Evolutionary conservation across 2,888 invertebrate genomes (phyloP).

Genomic region (Dermolepida albohirtum): DNA sequence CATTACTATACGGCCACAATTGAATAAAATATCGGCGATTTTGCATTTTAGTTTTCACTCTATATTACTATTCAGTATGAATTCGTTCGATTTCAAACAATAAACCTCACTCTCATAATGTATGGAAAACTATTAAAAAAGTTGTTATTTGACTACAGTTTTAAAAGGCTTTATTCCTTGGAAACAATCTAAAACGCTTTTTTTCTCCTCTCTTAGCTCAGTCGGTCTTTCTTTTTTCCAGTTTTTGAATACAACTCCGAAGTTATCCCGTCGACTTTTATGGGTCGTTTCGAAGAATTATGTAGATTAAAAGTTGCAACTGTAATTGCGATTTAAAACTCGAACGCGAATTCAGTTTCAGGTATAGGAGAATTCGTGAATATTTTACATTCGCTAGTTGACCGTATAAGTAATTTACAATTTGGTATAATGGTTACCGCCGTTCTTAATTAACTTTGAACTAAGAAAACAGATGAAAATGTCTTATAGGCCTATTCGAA

Average conservation of each 20-base stretch:
- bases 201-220: constrained; percentile 43
- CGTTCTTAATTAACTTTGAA: too few species aligned
- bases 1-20: too few species aligned
- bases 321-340: constrained; percentile 61
- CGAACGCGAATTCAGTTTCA: constrained; percentile 49
- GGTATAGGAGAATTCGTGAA: constrained; percentile 47
- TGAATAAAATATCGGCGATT: too few species aligned
- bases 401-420: constrained; percentile 27
- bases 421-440: constrained; percentile 5
- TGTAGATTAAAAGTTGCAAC: constrained; percentile 61
- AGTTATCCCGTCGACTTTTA: constrained; percentile 55
- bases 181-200: constrained; percentile 48
- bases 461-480: too few species aligned
- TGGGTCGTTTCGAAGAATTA: constrained; percentile 57
- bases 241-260: constrained; percentile 51
- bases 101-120: constrained; percentile 19
- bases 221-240: constrained; percentile 46
- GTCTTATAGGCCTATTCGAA: too few species aligned
- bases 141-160: constrained; percentile 45
- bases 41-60: too few species aligned
- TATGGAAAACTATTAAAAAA: constrained; percentile 39
- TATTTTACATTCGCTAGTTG: constrained; percentile 47
- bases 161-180: constrained; percentile 46
- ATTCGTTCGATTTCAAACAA: constrained; percentile 27
- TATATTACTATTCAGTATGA: constrained; percentile 16